Conservation (phyloP, 1,140 invertebrate genomes). For the Polypedilum pembai region DNA sequence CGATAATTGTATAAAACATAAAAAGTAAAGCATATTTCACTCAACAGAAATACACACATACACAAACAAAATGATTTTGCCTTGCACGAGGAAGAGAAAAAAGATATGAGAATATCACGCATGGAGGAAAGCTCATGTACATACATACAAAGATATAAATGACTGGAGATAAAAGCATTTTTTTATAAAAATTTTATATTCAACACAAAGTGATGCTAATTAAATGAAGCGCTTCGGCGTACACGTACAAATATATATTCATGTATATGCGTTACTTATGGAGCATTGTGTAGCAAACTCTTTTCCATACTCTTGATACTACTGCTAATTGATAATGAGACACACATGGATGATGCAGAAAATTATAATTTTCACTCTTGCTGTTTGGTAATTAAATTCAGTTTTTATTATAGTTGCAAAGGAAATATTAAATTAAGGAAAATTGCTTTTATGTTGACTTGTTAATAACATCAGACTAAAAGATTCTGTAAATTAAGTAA, state of each 20-base stretch:
- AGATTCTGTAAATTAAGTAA: no score
- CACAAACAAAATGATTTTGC: not conserved
- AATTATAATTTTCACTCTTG: not conserved
- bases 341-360: conserved; percentile 16
- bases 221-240: not conserved
- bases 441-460: no score
- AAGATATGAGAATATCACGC: not conserved
- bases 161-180: not conserved
- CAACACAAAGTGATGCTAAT: conserved; percentile 5
- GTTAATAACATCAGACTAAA: no score
- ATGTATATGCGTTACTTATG: no score
- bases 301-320: not conserved
- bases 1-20: conserved; percentile 14
- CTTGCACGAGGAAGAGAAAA: no score
- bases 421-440: no score
- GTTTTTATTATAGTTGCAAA: not conserved
- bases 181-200: not conserved
- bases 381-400: not conserved
- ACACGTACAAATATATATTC: not conserved
- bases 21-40: conserved; percentile 13
- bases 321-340: not conserved
- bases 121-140: not conserved
- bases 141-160: no score
- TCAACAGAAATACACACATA: not conserved
- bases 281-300: no score